Base-by-base conservation (phyloP, 1,140 invertebrate genomes). In the Eufriesea mexicana region DNA sequence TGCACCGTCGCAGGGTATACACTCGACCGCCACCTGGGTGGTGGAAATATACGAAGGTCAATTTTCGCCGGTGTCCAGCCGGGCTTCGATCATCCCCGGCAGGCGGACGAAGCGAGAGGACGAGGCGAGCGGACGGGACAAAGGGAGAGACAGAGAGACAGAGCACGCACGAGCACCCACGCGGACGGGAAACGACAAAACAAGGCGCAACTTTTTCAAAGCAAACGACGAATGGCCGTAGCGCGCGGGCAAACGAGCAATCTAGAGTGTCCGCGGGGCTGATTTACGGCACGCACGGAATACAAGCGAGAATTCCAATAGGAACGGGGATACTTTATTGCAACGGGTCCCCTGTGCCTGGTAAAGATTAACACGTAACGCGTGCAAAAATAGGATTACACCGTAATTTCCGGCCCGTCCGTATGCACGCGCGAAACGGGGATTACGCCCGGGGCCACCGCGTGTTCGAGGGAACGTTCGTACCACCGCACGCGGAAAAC, bases 291-390 rank as follows among this genome's bases (percentile, higher is more conserved):
- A 35, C 47, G 18, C 25, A 47, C 47, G 68, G 62, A 73, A 78
- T 68, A 73, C 67, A 47, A 61, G 70, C 18, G 68, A 79, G 75
- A 85, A 85, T 83, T 83, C 80, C 61, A 78, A 78, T 85, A 82
- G 75, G 59, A 83, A 73, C 72, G 49, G 28, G 68, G 73, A 85
- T 85, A 78, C 68, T 83, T 85, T 85, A 85, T 85, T 77, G 68
- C 80, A 59, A 66, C 79, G 42, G 28, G 66, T 59, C 71, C 73
- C 79, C 61, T 2, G 74, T 55, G 74, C 67, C 35, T 28, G 55
- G 51, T 68, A 68, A 78, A 83, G 84, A 85, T 85, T 78, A 85
- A 85, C 84, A 83, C 84, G 80, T 83, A 83, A 85, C 84, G 74
- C 84, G 59, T 54, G 35, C 54, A 83, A 83, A 85, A 85, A 83